A percentile compares a stretch with the other conserved stretches of the same genome.
These are phyloP conservation scores for Peromyscus polionotus DNA, from an alignment of 2,113 vertebrate genomes.

Conservation along the genomic window DNA sequence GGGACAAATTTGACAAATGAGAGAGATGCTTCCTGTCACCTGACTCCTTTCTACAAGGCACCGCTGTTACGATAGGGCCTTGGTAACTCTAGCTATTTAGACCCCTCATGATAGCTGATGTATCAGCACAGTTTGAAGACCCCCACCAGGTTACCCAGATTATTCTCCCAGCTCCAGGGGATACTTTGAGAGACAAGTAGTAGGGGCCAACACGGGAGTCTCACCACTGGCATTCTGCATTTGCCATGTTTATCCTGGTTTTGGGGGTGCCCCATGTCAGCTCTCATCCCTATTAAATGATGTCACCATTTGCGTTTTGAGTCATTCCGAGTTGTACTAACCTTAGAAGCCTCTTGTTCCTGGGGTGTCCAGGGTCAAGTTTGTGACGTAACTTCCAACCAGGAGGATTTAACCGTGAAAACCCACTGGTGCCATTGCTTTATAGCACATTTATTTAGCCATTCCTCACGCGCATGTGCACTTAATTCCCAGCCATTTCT, in stretches of 20 bases:
- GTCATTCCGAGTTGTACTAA: constrained; percentile 16
- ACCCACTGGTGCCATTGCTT: neutral
- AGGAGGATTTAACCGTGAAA: constrained; percentile 35
- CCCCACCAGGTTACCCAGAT: neutral
- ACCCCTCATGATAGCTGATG: neutral
- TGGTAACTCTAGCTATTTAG: neutral
- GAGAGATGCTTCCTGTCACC: neutral
- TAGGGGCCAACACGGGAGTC: neutral
- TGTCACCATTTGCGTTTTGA: neutral
- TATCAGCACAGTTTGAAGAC: neutral
- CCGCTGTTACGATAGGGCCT: neutral
- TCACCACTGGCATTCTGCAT: neutral
- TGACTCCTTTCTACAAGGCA: neutral
- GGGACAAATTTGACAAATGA: neutral
- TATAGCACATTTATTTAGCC: constrained; percentile 25
- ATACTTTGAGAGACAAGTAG: neutral
- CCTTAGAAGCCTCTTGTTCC: constrained; percentile 51
- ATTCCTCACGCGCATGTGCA: constrained; percentile 10
- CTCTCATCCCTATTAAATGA: neutral
- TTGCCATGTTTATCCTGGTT: neutral
- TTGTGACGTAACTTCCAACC: constrained; percentile 46
- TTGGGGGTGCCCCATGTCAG: neutral
- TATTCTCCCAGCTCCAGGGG: neutral
- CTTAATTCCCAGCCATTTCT: constrained; percentile 74
- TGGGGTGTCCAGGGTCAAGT: constrained; percentile 28